Conservation (phyloP, 2,797 vertebrate species). For the Chaunax sp. region DNA sequence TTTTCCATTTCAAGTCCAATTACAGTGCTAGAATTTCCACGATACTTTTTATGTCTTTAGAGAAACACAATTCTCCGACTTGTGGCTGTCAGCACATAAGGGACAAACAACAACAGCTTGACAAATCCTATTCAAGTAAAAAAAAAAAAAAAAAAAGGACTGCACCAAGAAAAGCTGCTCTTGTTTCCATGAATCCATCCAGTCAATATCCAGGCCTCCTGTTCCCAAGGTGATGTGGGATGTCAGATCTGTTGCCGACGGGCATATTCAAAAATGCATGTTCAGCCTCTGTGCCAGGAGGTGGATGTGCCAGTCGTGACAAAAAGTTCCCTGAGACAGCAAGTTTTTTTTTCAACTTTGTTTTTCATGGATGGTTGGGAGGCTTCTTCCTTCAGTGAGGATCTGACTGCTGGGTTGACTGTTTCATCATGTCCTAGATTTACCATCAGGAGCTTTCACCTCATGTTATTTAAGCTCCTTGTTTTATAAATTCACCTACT, state of each 20-base stretch:
- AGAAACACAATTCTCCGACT: slow-evolving; percentile 34
- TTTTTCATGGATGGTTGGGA: slow-evolving; percentile 67
- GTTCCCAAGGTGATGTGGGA: slow-evolving; percentile 70
- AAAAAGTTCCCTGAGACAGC: slow-evolving; percentile 75
- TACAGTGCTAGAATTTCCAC: slow-evolving; percentile 1
- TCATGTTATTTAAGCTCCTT: slow-evolving; percentile 43
- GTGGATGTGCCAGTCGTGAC: slow-evolving; percentile 71
- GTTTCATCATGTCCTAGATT: slow-evolving; percentile 67
- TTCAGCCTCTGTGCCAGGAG: slow-evolving; percentile 74
- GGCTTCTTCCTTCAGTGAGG: slow-evolving; percentile 49
- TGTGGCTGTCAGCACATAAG: slow-evolving; percentile 52
- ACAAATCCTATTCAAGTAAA: slow-evolving; percentile 71
- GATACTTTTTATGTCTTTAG: slow-evolving; percentile 33
- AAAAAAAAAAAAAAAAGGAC: slow-evolving; percentile 59
- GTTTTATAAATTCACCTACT: slow-evolving; percentile 25
- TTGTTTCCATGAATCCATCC: slow-evolving; percentile 54
- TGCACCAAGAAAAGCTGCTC: slow-evolving; percentile 34
- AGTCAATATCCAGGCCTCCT: slow-evolving; percentile 57
- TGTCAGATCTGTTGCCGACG: slow-evolving; percentile 71
- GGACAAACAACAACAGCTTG: slow-evolving; percentile 62
- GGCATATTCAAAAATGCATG: slow-evolving; percentile 77
- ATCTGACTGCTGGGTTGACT: slow-evolving; percentile 50
- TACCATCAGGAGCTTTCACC: slow-evolving; percentile 27
- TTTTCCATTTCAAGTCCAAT: slow-evolving; percentile 32
- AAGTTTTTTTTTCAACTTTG: slow-evolving; percentile 70